These are phyloP conservation scores for Pangasius sanitwongsei DNA, from an alignment of 2,797 vertebrate species.

Conservation along the genomic window DNA sequence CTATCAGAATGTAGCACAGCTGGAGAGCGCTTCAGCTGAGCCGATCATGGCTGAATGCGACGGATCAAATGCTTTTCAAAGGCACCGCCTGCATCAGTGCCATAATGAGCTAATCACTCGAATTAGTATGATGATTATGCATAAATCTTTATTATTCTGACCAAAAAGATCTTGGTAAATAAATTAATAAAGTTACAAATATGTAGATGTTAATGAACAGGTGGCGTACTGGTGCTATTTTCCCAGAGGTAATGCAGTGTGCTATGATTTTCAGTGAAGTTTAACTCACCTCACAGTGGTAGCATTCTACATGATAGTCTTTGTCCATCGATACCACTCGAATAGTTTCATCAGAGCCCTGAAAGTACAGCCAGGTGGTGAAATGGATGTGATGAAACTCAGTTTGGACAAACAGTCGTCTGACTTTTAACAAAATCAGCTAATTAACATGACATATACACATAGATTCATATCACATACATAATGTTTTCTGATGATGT, in stretches of 20 bases:
- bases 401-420: not conserved
- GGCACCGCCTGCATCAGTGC: not conserved
- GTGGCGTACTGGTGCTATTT: not conserved
- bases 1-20: constrained; percentile 52
- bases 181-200: not conserved
- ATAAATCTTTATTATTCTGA: constrained; percentile 6
- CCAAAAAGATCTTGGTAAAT: not conserved
- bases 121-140: not conserved
- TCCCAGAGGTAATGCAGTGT: not conserved
- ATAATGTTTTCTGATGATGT: not conserved
- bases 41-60: constrained; percentile 28
- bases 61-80: not conserved
- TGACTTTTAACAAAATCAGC: not conserved
- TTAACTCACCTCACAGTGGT: constrained; percentile 89
- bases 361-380: constrained; percentile 49
- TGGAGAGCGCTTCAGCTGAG: constrained; percentile 49
- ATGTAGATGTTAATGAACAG: constrained; percentile 2
- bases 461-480: not conserved
- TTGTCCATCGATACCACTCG: constrained; percentile 97
- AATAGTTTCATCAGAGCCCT: constrained; percentile 96
- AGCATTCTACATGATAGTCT: constrained; percentile 96
- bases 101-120: not conserved
- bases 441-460: not conserved
- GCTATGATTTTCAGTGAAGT: not conserved
- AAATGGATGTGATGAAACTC: not conserved